Evolutionary conservation across 2,113 vertebrate genomes (phyloP).

Genomic region (Lasiurus borealis): DNA sequence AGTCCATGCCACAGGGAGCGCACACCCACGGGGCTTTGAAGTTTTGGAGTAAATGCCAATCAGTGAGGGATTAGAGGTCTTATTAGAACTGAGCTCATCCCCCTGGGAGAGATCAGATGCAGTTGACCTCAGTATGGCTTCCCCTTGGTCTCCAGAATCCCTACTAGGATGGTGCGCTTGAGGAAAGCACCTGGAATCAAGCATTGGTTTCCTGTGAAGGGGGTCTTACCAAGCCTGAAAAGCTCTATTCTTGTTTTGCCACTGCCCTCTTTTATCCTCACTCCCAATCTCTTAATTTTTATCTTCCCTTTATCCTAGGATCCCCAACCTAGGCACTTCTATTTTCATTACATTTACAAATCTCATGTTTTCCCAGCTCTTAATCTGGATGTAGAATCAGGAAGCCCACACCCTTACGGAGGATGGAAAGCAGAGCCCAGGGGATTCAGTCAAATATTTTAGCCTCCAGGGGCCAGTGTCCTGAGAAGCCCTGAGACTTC

Average conservation of each 20-base stretch:
- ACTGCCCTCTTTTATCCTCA: neutral
- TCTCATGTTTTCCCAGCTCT: neutral
- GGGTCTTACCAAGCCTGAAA: neutral
- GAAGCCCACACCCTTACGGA: neutral
- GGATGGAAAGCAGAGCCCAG: neutral
- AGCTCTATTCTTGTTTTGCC: neutral
- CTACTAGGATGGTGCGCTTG: neutral
- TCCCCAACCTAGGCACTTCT: neutral
- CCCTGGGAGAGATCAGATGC: neutral
- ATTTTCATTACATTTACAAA: conserved; percentile 2
- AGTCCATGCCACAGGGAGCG: neutral
- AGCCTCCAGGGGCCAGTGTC: neutral
- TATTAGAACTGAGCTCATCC: neutral
- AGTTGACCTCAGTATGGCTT: neutral
- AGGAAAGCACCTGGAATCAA: neutral
- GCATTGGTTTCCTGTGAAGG: neutral
- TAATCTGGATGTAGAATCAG: neutral
- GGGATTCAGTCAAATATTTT: neutral
- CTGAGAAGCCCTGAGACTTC: neutral
- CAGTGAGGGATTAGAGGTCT: neutral
- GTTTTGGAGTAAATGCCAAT: neutral
- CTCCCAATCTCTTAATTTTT: neutral
- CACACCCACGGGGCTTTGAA: neutral
- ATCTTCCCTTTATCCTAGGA: neutral
- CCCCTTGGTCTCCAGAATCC: neutral